phyloP scores from a whole-genome alignment of 2,888 invertebrate genomes.

The Xanthia icteritia region DNA sequence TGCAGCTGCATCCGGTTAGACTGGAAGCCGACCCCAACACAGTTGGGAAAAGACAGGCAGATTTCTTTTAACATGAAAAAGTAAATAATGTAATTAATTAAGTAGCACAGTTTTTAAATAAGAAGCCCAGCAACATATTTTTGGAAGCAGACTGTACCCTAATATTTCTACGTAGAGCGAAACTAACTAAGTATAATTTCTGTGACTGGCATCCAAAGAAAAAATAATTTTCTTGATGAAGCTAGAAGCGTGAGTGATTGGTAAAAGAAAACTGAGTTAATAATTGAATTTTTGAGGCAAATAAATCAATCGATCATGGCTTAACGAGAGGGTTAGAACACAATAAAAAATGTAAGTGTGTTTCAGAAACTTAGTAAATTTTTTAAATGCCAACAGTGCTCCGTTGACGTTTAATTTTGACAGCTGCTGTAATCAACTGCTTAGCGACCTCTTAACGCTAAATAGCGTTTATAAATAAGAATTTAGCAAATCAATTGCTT shows the following conservation, averaged over 20 bases:
- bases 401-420: not conserved
- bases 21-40: too few relatives aligned
- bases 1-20: too few relatives aligned
- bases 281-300: conserved; percentile 17
- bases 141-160: not conserved
- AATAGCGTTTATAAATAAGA: not conserved
- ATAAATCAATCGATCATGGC: conserved; percentile 10
- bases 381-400: not conserved
- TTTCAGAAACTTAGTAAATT: not conserved
- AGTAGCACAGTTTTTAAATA: not conserved
- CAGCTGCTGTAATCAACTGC: not conserved
- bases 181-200: conserved; percentile 60
- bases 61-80: not conserved
- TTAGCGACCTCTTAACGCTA: not conserved
- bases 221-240: conserved; percentile 57
- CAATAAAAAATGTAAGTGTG: not conserved
- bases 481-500: not conserved
- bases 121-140: not conserved
- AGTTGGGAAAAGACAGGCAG: too few relatives aligned
- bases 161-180: conserved; percentile 56
- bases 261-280: conserved; percentile 22
- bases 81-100: not conserved
- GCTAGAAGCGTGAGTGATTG: conserved; percentile 64
- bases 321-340: not conserved
- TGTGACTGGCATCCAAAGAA: conserved; percentile 53